phyloP scores from a whole-genome alignment of 2,113 vertebrate species.

The Alosa alosa region DNA sequence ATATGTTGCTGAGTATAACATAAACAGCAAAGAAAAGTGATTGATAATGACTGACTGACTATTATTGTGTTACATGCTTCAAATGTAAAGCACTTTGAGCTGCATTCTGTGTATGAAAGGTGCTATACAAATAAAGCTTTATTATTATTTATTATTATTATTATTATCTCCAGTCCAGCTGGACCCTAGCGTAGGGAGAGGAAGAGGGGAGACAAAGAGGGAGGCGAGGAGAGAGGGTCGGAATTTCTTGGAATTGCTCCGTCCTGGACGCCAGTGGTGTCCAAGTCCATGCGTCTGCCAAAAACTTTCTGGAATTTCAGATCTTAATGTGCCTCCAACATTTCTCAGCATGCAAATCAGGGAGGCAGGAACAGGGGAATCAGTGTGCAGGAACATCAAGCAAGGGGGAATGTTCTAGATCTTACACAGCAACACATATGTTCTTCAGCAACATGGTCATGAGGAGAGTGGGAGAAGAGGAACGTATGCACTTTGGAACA shows the following conservation, averaged over 20 bases:
- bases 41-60: too few species aligned
- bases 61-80: too few species aligned
- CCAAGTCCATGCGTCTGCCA: constrained; percentile 21
- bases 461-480: neutral
- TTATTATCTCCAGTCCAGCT: neutral
- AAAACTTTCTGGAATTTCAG: constrained; percentile 27
- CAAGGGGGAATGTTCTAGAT: too few species aligned
- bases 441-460: too few species aligned
- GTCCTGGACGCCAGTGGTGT: constrained; percentile 16
- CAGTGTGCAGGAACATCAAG: too few species aligned
- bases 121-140: too few species aligned
- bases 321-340: neutral
- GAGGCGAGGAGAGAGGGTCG: constrained; percentile 58
- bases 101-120: too few species aligned
- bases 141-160: too few species aligned
- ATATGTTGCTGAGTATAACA: too few species aligned
- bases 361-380: neutral
- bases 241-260: constrained; percentile 34
- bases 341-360: neutral
- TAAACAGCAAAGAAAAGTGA: too few species aligned
- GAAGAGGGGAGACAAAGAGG: constrained; percentile 42
- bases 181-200: constrained; percentile 25
- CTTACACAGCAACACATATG: neutral
- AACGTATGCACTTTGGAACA: neutral
- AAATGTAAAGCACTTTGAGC: too few species aligned